Conservation (phyloP, 2,797 vertebrate genomes). For the Spondyliosoma cantharus region DNA sequence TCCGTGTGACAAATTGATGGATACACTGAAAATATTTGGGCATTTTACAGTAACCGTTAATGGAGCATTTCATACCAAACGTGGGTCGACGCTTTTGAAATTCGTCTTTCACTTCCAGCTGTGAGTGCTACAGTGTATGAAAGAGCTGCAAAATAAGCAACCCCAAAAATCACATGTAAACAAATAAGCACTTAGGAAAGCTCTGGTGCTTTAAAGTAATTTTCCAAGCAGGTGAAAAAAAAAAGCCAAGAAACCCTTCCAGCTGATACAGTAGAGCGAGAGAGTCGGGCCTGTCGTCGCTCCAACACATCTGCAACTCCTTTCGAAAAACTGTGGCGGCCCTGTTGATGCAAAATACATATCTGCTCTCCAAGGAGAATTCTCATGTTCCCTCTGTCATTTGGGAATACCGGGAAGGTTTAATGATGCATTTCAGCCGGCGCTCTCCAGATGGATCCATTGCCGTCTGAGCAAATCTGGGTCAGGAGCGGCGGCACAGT, state of each 20-base stretch:
- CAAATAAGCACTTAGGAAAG: constrained; percentile 37
- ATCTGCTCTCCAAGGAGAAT: constrained; percentile 61
- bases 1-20: constrained; percentile 75
- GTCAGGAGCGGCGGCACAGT: constrained; percentile 48
- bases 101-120: not conserved
- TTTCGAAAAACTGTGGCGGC: constrained; percentile 52
- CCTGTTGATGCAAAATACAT: constrained; percentile 73
- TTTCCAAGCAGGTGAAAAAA: constrained; percentile 58
- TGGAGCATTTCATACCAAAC: constrained; percentile 35
- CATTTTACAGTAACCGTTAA: constrained; percentile 56
- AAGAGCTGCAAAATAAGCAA: constrained; percentile 16
- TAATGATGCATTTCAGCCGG: constrained; percentile 60
- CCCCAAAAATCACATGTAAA: constrained; percentile 43
- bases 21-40: constrained; percentile 55
- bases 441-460: constrained; percentile 49
- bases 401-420: constrained; percentile 56
- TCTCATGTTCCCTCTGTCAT: constrained; percentile 69
- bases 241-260: constrained; percentile 56
- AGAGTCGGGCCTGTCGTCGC: constrained; percentile 49
- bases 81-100: constrained; percentile 27
- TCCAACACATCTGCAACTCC: constrained; percentile 75
- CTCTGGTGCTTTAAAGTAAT: constrained; percentile 40
- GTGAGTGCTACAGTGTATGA: constrained; percentile 6
- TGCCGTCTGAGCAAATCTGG: constrained; percentile 58
- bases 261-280: constrained; percentile 39